These are phyloP conservation scores for Boloria euphrosyne DNA, from an alignment of 2,888 invertebrate genomes.

Conservation along the genomic window DNA sequence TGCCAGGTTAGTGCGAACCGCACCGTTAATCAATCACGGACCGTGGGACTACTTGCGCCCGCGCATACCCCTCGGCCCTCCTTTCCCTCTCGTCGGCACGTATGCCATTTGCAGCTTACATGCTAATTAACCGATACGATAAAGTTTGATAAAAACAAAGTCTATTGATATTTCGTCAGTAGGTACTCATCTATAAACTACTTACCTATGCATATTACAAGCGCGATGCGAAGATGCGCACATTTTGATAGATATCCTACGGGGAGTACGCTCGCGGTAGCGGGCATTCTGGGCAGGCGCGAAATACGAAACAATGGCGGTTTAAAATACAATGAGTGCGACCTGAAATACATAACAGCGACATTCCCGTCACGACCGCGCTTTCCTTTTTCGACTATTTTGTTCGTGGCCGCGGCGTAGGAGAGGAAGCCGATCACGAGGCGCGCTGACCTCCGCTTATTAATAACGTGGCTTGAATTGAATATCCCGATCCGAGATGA, in stretches of 20 bases:
- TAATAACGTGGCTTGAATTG: conserved; percentile 75
- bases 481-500: conserved; percentile 49
- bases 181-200: not conserved
- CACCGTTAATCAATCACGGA: conserved; percentile 68
- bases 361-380: conserved; percentile 78
- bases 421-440: conserved; percentile 61
- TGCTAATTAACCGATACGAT: conserved; percentile 5
- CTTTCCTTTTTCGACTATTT: conserved; percentile 77
- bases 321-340: conserved; percentile 80
- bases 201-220: not conserved
- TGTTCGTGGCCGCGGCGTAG: conserved; percentile 57
- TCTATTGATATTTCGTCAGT: not conserved
- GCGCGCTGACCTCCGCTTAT: conserved; percentile 61
- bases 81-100: conserved; percentile 23
- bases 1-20: conserved; percentile 53
- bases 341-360: conserved; percentile 71
- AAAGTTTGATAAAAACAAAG: not conserved
- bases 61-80: conserved; percentile 33
- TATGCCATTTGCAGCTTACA: conserved; percentile 27
- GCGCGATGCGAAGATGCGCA: conserved; percentile 6
- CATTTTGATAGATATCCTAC: conserved; percentile 30
- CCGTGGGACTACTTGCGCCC: conserved; percentile 63
- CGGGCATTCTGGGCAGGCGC: conserved; percentile 63
- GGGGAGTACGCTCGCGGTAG: conserved; percentile 23
- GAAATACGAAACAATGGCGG: conserved; percentile 78